Conservation (phyloP, 2,113 vertebrate genomes). For the Callopanchax toddi region DNA sequence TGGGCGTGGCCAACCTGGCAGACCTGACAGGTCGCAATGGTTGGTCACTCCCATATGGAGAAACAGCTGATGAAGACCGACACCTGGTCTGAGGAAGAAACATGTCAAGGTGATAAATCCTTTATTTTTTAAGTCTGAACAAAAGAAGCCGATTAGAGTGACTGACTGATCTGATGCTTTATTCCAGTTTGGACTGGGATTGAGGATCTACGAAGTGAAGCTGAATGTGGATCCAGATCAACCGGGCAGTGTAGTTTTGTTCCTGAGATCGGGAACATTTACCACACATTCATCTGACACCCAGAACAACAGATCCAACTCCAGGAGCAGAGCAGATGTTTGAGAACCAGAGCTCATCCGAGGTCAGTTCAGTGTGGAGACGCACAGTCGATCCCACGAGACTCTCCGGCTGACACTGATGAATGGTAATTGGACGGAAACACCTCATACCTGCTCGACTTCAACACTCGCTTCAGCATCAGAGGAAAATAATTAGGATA, state of each 20-base stretch:
- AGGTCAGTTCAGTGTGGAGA: conserved; percentile 51
- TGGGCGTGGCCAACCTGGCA: too few relatives aligned
- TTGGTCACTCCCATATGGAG: too few relatives aligned
- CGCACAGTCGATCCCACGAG: conserved; percentile 51
- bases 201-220: not conserved
- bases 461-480: conserved; percentile 48
- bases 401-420: conserved; percentile 65
- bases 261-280: conserved; percentile 2
- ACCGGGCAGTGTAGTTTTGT: conserved; percentile 4
- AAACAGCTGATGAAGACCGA: too few relatives aligned
- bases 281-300: too few relatives aligned
- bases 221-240: conserved; percentile 3
- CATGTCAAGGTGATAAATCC: too few relatives aligned
- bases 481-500: conserved; percentile 64
- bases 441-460: conserved; percentile 43
- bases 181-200: too few relatives aligned
- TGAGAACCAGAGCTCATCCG: conserved; percentile 45
- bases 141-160: too few relatives aligned
- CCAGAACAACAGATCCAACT: conserved; percentile 35
- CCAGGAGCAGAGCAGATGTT: conserved; percentile 31
- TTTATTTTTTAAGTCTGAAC: too few relatives aligned
- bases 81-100: too few relatives aligned
- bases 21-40: too few relatives aligned
- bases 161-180: too few relatives aligned
- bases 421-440: conserved; percentile 75